Base-by-base conservation (phyloP, 1,140 invertebrate species). In the Penaeus indicus region DNA sequence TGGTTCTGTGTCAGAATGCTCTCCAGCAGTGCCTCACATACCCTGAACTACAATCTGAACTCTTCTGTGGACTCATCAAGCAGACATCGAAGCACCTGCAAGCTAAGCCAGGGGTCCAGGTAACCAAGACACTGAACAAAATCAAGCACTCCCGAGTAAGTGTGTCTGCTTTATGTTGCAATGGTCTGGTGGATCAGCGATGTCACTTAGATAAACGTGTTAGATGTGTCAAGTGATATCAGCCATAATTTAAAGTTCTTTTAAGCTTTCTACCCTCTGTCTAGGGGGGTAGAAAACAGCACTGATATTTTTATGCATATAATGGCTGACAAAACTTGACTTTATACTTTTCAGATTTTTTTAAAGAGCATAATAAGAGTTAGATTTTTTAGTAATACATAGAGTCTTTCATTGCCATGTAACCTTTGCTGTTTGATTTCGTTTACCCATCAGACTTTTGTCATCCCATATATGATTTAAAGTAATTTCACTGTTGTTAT, bases 1-100 rank as follows among this genome's bases (percentile, higher is more conserved):
- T 99, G 91, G 96, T 97, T 78, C 94, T 99, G 89, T 97, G 97
- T 38, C 98, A 99, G 95, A 98, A 98, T 93, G 96, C 97, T 18
- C 94, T 99, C 75, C 96, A 97, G 92, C 96, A 97, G 92, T 98
- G 97, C 93, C 94, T 99, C 75, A 96, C 97, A 91, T 95, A 96
- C 92, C 95, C 95, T 84, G 97, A 98, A 93, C 94, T 99, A 86
- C 97, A 98, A 92, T 96, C 97, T 92, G 98, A 99, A 94, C 95
- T 99, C 92, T 96, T 97, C 91, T 97, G 97, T 92, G 96, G 96
- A 88, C 94, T 99, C 89, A 96, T 98, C 91, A 97, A 97, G 93
- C 98, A 99, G 94, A 98, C 97, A 84, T 97, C 97, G 92, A 95
- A 96, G 92, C 97, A 97, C 94, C 93, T 93, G 67, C 96, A 96